Evolutionary conservation across 1,140 invertebrate species (phyloP).

Genomic region (Drosophila virilis): DNA sequence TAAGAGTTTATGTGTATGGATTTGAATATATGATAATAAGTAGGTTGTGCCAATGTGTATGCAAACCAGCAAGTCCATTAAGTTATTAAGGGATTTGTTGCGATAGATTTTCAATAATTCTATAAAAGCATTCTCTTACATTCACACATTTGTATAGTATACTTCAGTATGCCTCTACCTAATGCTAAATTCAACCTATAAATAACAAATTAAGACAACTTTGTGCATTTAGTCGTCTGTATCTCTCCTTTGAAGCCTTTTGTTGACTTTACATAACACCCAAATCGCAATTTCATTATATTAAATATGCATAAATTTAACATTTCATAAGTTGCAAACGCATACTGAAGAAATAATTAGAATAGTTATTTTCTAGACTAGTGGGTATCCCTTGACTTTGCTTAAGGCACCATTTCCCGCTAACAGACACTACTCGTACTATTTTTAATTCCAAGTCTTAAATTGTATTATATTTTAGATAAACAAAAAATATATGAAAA

Average conservation of each 20-base stretch:
- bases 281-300: conserved; percentile 60
- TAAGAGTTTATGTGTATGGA: background rate
- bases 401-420: too few species aligned
- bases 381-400: too few species aligned
- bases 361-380: too few species aligned
- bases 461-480: too few species aligned
- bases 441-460: too few species aligned
- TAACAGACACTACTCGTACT: too few species aligned
- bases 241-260: background rate
- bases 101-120: conserved; percentile 60
- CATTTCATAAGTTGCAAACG: conserved; percentile 42
- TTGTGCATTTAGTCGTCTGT: conserved; percentile 2
- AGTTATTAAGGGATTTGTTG: conserved; percentile 80
- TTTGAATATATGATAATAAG: conserved; percentile 19
- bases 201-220: conserved; percentile 23
- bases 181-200: conserved; percentile 1
- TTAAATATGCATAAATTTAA: conserved; percentile 75
- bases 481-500: too few species aligned
- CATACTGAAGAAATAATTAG: background rate
- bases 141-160: conserved; percentile 15
- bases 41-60: conserved; percentile 44
- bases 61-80: conserved; percentile 77
- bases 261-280: conserved; percentile 61
- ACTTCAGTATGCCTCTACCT: background rate
- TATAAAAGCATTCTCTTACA: conserved; percentile 29